Conservation (phyloP, 2,888 invertebrate species). For the Thelaira solivaga region DNA sequence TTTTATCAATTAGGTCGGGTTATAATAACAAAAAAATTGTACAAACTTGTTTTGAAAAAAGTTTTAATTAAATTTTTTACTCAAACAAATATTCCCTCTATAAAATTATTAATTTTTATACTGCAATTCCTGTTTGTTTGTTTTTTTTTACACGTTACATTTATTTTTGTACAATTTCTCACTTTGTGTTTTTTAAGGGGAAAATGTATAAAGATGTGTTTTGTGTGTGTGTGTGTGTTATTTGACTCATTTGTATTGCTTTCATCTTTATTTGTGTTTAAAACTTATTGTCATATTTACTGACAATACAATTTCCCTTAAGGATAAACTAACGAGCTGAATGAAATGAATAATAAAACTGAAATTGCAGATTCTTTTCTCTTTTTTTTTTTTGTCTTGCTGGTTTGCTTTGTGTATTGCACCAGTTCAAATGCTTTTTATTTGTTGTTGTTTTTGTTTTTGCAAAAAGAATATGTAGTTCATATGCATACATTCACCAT, state of each 20-base stretch:
- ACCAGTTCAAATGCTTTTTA: too few relatives aligned
- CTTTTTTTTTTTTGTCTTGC: too few relatives aligned
- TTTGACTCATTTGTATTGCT: neutral
- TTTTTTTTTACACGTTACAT: constrained; percentile 17
- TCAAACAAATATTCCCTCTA: too few relatives aligned
- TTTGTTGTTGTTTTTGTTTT: too few relatives aligned
- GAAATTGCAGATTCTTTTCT: too few relatives aligned
- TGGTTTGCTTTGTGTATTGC: too few relatives aligned
- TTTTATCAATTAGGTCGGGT: too few relatives aligned
- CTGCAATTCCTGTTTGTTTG: constrained; percentile 55
- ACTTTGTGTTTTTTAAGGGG: constrained; percentile 19
- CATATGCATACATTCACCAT: too few relatives aligned
- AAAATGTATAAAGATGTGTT: neutral
- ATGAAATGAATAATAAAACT: constrained; percentile 42
- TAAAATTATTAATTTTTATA: constrained; percentile 52
- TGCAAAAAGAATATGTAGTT: too few relatives aligned
- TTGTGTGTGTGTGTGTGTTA: neutral
- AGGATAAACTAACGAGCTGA: constrained; percentile 54
- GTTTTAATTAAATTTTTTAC: constrained; percentile 49
- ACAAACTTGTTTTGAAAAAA: too few relatives aligned
- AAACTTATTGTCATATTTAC: constrained; percentile 49
- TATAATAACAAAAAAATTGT: too few relatives aligned
- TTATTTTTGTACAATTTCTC: constrained; percentile 40
- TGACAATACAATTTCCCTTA: constrained; percentile 57
- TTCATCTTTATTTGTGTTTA: neutral